Evolutionary conservation across 2,797 vertebrate genomes (phyloP).

Genomic region (Pseudochromis fuscus): DNA sequence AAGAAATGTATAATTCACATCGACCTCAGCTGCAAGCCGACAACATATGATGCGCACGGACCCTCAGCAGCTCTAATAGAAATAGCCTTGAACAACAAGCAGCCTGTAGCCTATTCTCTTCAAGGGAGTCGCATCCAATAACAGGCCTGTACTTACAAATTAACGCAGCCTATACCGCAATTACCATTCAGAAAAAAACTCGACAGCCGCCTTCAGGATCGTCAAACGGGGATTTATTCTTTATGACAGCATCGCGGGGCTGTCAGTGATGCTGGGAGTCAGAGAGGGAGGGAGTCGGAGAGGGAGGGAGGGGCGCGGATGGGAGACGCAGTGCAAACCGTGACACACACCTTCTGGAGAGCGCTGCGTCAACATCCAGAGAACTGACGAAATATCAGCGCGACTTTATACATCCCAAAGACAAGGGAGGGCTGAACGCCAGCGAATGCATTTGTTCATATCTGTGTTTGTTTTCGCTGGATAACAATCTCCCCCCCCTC

Average conservation of each 20-base stretch:
- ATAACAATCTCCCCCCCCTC: not conserved
- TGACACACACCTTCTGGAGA: slow-evolving; percentile 42
- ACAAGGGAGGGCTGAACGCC: not conserved
- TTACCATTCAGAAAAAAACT: slow-evolving; percentile 32
- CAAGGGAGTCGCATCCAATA: not conserved
- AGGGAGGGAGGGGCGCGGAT: slow-evolving; percentile 51
- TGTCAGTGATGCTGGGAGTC: slow-evolving; percentile 60
- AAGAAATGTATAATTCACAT: slow-evolving; percentile 5
- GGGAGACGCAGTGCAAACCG: slow-evolving; percentile 55
- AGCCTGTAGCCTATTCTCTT: not conserved
- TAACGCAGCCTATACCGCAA: slow-evolving; percentile 13
- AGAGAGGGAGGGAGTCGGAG: slow-evolving; percentile 20
- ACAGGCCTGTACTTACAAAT: slow-evolving; percentile 16
- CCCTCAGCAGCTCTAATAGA: not conserved
- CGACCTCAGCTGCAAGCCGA: slow-evolving; percentile 1
- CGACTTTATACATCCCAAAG: not conserved
- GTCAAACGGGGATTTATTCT: slow-evolving; percentile 44
- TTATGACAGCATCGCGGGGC: slow-evolving; percentile 55
- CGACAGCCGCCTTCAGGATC: slow-evolving; percentile 19
- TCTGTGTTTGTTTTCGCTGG: not conserved
- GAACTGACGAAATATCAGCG: slow-evolving; percentile 14
- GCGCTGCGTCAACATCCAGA: slow-evolving; percentile 57
- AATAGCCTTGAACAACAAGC: not conserved
- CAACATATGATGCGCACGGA: not conserved
- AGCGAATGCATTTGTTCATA: not conserved